Evolutionary conservation across 2,797 vertebrate genomes (phyloP).

Genomic region (Trachops cirrhosus): DNA sequence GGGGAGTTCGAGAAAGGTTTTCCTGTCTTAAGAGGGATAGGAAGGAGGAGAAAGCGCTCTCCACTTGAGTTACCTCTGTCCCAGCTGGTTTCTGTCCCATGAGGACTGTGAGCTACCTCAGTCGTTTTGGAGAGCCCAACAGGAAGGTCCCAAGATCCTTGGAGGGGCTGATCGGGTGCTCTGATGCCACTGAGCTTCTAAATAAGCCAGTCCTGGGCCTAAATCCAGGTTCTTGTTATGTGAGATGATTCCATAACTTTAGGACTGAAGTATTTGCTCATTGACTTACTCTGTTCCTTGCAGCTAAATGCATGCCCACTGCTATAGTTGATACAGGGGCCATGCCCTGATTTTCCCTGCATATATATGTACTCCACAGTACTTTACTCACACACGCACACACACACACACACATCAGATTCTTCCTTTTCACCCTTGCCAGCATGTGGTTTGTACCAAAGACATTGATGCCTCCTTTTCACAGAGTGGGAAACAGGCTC

Average conservation of each 20-base stretch:
- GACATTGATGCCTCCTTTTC: not conserved
- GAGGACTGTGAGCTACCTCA: not conserved
- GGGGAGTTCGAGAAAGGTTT: not conserved
- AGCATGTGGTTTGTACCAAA: not conserved
- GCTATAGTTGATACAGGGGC: not conserved
- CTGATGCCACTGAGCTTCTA: not conserved
- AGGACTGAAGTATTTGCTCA: not conserved
- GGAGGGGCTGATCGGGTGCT: not conserved
- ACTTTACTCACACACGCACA: accelerated
- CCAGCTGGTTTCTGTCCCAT: not conserved
- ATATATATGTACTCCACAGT: not conserved
- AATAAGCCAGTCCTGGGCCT: not conserved
- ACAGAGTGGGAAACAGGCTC: not conserved
- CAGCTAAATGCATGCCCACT: too few species aligned
- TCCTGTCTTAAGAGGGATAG: not conserved
- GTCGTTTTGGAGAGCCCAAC: not conserved
- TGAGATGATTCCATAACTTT: not conserved
- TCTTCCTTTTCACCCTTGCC: not conserved
- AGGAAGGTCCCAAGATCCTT: not conserved
- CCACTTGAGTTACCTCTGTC: not conserved
- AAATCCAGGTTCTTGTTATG: not conserved
- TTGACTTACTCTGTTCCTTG: not conserved
- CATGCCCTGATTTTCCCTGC: not conserved
- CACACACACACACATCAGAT: accelerated
- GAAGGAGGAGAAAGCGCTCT: not conserved